Evolutionary conservation across 2,113 vertebrate genomes (phyloP).

Genomic region (Scolopax mira): DNA sequence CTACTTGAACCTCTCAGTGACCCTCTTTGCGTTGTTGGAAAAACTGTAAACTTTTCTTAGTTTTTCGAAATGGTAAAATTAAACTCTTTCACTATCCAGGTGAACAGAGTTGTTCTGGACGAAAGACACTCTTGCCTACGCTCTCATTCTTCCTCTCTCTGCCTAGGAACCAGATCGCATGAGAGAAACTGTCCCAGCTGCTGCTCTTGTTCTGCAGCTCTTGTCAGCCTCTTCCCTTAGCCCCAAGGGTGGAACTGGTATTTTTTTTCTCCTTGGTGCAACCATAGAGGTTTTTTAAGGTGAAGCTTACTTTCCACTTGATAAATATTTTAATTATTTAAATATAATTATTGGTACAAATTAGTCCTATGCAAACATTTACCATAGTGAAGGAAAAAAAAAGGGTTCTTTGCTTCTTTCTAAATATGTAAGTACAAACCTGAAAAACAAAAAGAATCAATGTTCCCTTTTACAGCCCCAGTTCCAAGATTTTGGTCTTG

Average conservation of each 20-base stretch:
- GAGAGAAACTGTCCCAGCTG: neutral
- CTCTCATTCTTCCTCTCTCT: neutral
- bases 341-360: neutral
- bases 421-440: neutral
- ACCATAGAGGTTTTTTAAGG: neutral
- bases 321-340: neutral
- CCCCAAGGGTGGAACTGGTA: neutral
- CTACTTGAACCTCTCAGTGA: neutral
- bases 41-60: neutral
- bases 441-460: neutral
- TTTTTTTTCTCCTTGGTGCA: neutral
- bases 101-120: fast-evolving
- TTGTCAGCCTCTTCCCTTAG: neutral
- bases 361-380: neutral
- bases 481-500: neutral
- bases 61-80: neutral
- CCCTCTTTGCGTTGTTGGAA: neutral
- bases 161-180: neutral
- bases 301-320: neutral
- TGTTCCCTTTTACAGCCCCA: neutral
- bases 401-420: neutral
- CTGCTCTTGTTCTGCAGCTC: neutral
- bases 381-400: neutral
- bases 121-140: fast-evolving
- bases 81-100: neutral